phyloP scores from a whole-genome alignment of 2,797 vertebrate species.

The Chelidonichthys spinosus region DNA sequence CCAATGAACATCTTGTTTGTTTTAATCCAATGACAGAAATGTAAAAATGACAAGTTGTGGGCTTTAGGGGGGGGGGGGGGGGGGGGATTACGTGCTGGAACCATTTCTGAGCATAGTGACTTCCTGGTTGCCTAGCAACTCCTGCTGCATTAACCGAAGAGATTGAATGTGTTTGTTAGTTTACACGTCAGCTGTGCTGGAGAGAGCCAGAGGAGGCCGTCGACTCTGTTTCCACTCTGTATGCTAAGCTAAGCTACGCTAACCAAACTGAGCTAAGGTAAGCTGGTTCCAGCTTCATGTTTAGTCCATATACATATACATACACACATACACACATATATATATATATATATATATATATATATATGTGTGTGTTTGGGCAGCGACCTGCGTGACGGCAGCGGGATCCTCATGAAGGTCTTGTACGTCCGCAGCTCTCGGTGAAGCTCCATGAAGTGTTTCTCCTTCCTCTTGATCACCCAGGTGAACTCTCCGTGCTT shows the following conservation, averaged over 20 bases:
- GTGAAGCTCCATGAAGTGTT: constrained; percentile 96
- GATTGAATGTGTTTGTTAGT: background rate
- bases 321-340: no score
- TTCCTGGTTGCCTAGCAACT: background rate
- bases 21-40: background rate
- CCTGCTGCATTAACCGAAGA: background rate
- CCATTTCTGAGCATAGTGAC: background rate
- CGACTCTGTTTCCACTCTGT: background rate
- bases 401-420: constrained; percentile 94
- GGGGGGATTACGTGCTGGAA: background rate
- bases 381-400: constrained; percentile 90
- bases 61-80: background rate
- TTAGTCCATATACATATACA: background rate
- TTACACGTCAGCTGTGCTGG: background rate
- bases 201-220: background rate
- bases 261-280: background rate
- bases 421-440: constrained; percentile 96
- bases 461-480: constrained; percentile 96
- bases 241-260: constrained; percentile 4
- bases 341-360: no score
- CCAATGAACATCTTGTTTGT: background rate
- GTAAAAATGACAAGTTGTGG: background rate
- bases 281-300: background rate
- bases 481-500: constrained; percentile 95
- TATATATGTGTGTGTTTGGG: background rate